Conservation (phyloP, 1,140 invertebrate species). For the Polypedilum vanderplanki region DNA sequence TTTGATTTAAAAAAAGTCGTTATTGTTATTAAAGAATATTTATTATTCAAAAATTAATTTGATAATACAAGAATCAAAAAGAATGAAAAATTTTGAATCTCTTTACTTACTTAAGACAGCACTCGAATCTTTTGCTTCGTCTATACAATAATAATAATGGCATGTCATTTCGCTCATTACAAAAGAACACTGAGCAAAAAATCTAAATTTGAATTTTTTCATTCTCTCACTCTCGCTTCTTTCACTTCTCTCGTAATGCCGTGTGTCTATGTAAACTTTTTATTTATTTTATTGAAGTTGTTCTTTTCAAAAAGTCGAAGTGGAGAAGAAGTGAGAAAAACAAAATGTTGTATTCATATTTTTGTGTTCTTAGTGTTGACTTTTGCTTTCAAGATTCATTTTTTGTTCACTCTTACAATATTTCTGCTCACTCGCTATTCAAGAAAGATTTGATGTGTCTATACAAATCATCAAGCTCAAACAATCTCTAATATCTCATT, state of each 20-base stretch:
- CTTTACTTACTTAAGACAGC: too few species aligned
- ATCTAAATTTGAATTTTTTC: neutral
- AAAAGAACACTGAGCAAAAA: slow-evolving; percentile 10
- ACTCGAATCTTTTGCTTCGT: too few species aligned
- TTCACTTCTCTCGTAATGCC: neutral
- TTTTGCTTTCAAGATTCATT: slow-evolving; percentile 5
- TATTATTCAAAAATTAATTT: too few species aligned
- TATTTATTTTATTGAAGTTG: slow-evolving; percentile 2
- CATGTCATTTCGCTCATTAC: slow-evolving; percentile 21
- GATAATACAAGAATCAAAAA: too few species aligned
- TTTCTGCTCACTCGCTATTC: neutral
- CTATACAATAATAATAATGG: slow-evolving; percentile 5
- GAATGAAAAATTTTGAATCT: too few species aligned
- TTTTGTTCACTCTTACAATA: neutral
- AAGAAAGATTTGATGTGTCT: slow-evolving; percentile 20
- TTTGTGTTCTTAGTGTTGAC: slow-evolving; percentile 1
- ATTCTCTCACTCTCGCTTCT: neutral
- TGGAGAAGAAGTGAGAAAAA: slow-evolving; percentile 6
- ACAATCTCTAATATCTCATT: too few species aligned
- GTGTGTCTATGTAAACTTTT: neutral
- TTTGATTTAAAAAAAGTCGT: too few species aligned
- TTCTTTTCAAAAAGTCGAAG: neutral
- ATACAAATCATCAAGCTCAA: neutral
- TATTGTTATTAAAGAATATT: too few species aligned
- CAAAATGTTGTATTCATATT: neutral